phyloP scores from a whole-genome alignment of 2,888 invertebrate genomes.

The Agrochola lota region DNA sequence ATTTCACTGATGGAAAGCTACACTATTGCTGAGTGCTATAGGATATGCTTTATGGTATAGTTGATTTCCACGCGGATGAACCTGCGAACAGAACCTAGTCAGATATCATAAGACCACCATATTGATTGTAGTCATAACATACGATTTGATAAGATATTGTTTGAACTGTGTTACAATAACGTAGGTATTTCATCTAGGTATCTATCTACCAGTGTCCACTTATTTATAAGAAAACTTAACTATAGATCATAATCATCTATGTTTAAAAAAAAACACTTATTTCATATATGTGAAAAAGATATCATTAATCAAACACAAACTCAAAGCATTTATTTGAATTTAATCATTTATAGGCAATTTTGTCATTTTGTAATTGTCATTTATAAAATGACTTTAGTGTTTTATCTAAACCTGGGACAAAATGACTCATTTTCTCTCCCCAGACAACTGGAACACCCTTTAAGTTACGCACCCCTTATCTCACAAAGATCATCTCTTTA shows the following conservation, averaged over 20 bases:
- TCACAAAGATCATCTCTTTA: conserved; percentile 35
- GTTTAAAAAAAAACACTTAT: background rate
- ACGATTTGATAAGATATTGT: background rate
- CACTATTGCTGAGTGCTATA: no score
- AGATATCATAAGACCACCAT: no score
- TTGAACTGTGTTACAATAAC: background rate
- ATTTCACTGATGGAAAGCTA: no score
- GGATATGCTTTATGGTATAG: no score
- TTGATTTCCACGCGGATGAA: no score
- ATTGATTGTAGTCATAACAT: background rate
- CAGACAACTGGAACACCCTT: conserved; percentile 10
- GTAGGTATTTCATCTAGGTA: background rate
- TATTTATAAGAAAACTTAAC: background rate
- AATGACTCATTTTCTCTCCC: conserved; percentile 13
- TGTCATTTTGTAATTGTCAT: no score
- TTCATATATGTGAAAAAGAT: background rate
- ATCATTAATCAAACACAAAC: background rate
- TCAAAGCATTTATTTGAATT: no score
- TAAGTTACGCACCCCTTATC: conserved; percentile 39
- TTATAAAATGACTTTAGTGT: background rate
- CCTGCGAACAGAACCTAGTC: no score
- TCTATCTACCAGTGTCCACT: background rate
- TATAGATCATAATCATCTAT: background rate
- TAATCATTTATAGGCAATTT: no score
- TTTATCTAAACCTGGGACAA: background rate